Base-by-base conservation (phyloP, 2,797 vertebrate genomes). In the Anguilla pacifica region DNA sequence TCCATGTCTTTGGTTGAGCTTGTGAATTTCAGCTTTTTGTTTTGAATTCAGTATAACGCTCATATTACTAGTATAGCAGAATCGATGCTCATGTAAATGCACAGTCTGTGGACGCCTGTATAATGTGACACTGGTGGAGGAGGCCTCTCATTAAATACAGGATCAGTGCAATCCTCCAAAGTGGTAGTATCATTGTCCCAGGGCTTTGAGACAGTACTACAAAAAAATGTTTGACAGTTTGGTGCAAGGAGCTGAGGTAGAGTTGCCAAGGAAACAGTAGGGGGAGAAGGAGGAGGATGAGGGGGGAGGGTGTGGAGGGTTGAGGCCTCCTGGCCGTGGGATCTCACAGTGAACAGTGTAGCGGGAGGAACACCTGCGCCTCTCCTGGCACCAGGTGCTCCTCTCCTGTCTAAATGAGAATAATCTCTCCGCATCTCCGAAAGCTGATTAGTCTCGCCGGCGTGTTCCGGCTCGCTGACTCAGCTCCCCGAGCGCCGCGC, bases 191-290 rank as follows among this genome's bases (percentile, higher is more conserved):
- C 19, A 25, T 57, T 67, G 61, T 87, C 86, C 77, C 15, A 28
- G n/a, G 6, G 86, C 55, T 17, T 25, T 28, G 51, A 25, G 77
- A 59, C 79, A n/a, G 55, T 55, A 87, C 22, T 67, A 15, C 77
- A 53, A 74, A 31, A n/a, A 4, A 57, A 64, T 6, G 67, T 31
- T 6, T 11, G 67, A 51, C 39, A 57, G 81, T 39, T 51, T 85
- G 89, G 35, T 81, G 25, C 87, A 87, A 46, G 53, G 90, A 92
- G 88, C 67, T 35, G 49, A 82, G 74, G 83, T 81, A 53, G 64
- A 1, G 85, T 93, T 93, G 90, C 93, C 86, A 88, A 87, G 85
- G 90, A 88, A 89, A 89, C 87, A 74, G 83, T 49, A 84, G 87
- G 90, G 59, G 84, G 90, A 53, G 51, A 11, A 53, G 51, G 51